These are phyloP conservation scores for Taxidea taxus DNA, from an alignment of 2,113 vertebrate species.

Conservation along the genomic window DNA sequence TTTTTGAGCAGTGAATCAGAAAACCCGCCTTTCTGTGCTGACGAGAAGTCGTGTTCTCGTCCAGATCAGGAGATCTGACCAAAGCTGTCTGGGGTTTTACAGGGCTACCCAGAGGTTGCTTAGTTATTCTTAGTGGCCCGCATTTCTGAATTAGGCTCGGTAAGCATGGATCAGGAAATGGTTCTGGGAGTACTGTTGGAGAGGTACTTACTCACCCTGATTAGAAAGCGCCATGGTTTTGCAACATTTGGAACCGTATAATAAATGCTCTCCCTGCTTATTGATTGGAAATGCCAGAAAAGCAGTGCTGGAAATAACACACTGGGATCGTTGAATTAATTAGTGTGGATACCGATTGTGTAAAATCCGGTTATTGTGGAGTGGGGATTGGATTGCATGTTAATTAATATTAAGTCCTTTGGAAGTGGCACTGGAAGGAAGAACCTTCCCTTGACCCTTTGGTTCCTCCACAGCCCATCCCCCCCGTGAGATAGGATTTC, in stretches of 20 bases:
- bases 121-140: neutral
- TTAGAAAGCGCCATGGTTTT: neutral
- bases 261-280: neutral
- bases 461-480: constrained; percentile 28
- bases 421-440: constrained; percentile 52
- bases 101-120: neutral
- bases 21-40: neutral
- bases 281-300: constrained; percentile 49
- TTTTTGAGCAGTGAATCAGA: neutral
- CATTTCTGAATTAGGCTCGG: neutral
- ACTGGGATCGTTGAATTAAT: constrained; percentile 63
- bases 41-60: neutral
- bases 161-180: neutral
- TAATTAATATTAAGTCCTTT: constrained; percentile 73
- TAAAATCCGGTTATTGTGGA: constrained; percentile 66
- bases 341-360: constrained; percentile 53
- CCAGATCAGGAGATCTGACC: neutral
- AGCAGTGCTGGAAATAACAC: constrained; percentile 21
- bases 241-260: neutral
- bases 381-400: constrained; percentile 61
- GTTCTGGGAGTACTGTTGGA: neutral
- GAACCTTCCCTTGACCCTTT: neutral
- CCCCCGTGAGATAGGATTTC: constrained; percentile 43
- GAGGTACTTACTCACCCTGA: neutral
- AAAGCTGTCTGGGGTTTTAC: neutral